Evolutionary conservation across 2,113 vertebrate species (phyloP).

Genomic region (Lamprotornis superbus): DNA sequence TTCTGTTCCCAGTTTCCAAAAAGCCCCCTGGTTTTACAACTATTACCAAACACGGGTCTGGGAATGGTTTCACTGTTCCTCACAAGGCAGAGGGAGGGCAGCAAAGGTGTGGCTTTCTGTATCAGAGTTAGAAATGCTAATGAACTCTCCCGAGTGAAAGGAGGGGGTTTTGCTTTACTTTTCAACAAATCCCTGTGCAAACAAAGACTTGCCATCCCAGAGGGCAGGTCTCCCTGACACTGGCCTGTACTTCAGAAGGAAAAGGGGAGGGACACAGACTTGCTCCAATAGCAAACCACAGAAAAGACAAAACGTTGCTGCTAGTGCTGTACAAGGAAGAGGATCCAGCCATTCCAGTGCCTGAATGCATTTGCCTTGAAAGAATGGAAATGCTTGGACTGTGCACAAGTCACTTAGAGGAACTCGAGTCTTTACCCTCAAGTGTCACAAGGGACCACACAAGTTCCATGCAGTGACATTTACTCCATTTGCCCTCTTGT

Average conservation of each 20-base stretch:
- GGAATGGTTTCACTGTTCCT: background rate
- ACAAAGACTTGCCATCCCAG: background rate
- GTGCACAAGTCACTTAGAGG: background rate
- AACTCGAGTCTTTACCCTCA: background rate
- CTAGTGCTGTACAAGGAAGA: background rate
- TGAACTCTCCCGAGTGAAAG: background rate
- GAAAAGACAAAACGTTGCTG: background rate
- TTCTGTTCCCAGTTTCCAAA: background rate
- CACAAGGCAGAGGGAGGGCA: accelerated
- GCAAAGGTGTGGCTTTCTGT: background rate
- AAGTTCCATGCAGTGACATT: background rate
- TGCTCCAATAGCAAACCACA: background rate
- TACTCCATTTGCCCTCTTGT: constrained; percentile 46
- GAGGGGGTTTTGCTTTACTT: background rate
- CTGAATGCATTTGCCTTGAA: background rate
- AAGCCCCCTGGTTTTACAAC: background rate
- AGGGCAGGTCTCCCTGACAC: background rate
- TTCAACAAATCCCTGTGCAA: background rate
- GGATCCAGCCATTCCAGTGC: background rate
- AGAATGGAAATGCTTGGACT: background rate
- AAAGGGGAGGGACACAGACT: background rate
- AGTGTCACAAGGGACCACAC: background rate
- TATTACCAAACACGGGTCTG: background rate
- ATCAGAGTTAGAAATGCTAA: background rate
- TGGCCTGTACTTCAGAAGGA: background rate